Evolutionary conservation across 2,797 vertebrate genomes (phyloP), one percentile per base, ranked within the genome.

Genomic region (Microctenopoma lineatum): DNA sequence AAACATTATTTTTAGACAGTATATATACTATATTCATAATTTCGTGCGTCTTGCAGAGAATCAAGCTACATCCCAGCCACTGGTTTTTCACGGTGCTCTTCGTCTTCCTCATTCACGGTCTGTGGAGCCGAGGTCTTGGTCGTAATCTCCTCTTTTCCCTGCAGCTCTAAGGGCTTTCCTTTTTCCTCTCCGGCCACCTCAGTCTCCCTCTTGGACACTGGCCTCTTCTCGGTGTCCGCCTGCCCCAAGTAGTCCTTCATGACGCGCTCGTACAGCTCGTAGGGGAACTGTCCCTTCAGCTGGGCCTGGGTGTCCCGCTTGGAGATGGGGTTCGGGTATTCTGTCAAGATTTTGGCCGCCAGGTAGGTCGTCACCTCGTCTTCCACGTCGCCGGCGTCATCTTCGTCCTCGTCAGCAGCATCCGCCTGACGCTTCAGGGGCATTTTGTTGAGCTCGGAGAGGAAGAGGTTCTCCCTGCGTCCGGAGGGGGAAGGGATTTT

Each of bases 351-450:
- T 80, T 96, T 97, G 42, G 96, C 94, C 3, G 94, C 95, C 65
- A 99, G 92, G 81, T 97, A 98, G 14, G 97, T 96, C 0, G 96
- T 96, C 80, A 98, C 89, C 50, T 99, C 96, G 25, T 98, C 97
- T 65, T 97, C 97, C 39, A 96, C 95, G 0, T 94, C 94, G 5
- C 92, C 87, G 2, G 90, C 95, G 5, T 95, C 96, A 0, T 95
- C 95, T 0, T 95, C 95, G 1, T 94, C 94, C 0, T 95, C 95
- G 1, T 90, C 92, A 0, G 29, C 63, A 4, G 7, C 75, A 2
- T 60, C 75, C 0, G 81, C 27, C 55, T 95, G 95, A 53, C 93
- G 92, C 52, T 94, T 96, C 68, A 96, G 95, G 45, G 94, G 92
- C 77, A 96, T 96, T 58, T 94, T 94, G 94, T 87, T 94, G 58